phyloP scores from a whole-genome alignment of 2,797 vertebrate genomes.

The Morus bassanus region DNA sequence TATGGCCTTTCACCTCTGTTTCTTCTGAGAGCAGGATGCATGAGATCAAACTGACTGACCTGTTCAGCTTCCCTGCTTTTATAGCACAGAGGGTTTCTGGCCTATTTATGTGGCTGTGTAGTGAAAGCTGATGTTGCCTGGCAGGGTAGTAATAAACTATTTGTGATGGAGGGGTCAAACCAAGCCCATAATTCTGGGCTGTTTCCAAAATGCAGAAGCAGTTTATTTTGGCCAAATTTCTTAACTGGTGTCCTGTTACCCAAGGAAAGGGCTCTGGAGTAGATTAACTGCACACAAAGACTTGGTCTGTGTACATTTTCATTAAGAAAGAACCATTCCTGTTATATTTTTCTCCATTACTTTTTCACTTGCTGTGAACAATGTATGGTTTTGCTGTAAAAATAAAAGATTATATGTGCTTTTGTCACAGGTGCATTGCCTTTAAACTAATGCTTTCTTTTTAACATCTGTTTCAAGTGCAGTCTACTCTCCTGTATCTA shows the following conservation, averaged over 20 bases:
- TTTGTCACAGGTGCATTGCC: background rate
- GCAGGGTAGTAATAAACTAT: background rate
- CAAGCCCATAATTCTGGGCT: background rate
- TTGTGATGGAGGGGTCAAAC: conserved; percentile 28
- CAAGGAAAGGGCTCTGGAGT: conserved; percentile 28
- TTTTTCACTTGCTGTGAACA: background rate
- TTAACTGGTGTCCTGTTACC: conserved; percentile 1
- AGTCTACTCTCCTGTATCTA: background rate
- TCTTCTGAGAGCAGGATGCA: background rate
- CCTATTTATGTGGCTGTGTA: background rate
- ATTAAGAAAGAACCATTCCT: background rate
- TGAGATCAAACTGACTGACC: background rate
- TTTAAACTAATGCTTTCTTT: background rate
- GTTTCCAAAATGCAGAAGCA: conserved; percentile 28
- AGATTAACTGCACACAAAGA: conserved; percentile 35
- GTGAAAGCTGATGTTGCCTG: background rate
- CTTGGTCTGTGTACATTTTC: conserved; percentile 1
- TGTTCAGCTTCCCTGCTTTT: background rate
- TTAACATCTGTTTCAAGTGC: background rate
- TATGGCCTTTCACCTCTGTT: background rate
- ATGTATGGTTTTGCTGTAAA: background rate
- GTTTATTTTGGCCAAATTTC: conserved; percentile 42
- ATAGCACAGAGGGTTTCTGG: background rate
- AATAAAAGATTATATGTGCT: background rate
- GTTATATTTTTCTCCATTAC: background rate